Evolutionary conservation across 64 coral and sea anemone species (phyloP), one percentile per base, ranked within the genome.

Genomic region (Dendrophyllia cribrosa): DNA sequence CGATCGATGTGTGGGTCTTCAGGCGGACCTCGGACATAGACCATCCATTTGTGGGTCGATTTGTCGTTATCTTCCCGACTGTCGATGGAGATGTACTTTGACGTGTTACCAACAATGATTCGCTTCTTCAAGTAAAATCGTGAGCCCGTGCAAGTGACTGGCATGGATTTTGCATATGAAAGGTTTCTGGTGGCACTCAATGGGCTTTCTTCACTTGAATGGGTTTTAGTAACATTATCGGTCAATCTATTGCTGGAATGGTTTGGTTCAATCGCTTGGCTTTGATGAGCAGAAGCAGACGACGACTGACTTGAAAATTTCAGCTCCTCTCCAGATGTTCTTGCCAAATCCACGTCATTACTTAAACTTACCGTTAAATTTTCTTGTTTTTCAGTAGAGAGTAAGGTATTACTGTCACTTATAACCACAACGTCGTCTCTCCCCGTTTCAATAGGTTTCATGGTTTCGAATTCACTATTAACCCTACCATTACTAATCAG

Each of bases 1-100:
- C 65, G 68, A 43, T 93, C 24, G 72, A 99, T 88, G 20, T 91
- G 15, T 1, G 83, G 82, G 16, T 94, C 94, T 14, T 92, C 84
- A 24, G 91, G 94, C 5, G 94, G 94, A 13, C 97, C 97, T 46
- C 97, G 94, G 4, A 99, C 94, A 78, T 99, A 99, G 23, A 99
- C 85, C 97, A 99, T 99, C 97, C 97, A 99, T 43, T 99, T 99
- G 76, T 99, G 97, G 9, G 97, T 99, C 0, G 97, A 96, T 79
- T 91, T 99, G 58, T 99, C 97, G 79, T 99, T 91, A 9, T 75
- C 81, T 60, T 99, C 97, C 52, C 94, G 94, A 20, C 75, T 93
- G 53, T 99, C 97, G 58, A 91, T 79, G 20, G 91, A 59, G 61
- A 99, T 94, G 71, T 96, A 99, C 44, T 99, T 99, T 8, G 97